Evolutionary conservation across 1,140 invertebrate genomes (phyloP), one percentile per base, ranked within the genome.

Genomic region (Diachasma alloeum): DNA sequence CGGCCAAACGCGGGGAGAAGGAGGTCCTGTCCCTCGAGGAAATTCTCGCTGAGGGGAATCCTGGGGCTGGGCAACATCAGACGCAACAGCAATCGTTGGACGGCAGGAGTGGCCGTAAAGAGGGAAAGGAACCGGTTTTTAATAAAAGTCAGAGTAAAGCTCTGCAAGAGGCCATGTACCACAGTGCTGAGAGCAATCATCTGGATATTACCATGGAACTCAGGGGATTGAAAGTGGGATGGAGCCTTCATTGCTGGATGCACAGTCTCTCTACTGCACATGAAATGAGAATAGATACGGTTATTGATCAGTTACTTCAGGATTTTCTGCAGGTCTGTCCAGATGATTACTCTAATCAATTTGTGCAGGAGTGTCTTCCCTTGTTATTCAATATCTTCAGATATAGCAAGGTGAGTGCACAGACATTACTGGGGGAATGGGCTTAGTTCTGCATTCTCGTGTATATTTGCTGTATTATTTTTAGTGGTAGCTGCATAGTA

Each of bases 171-270:
- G 96, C 96, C 4, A 96, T 97, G 95, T 97, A 97, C 86, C 96
- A 97, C 83, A 95, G 95, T 80, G 94, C 95, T 1, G 96, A 97
- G 87, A 96, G 95, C 84, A 96, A 96, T 84, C 94, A 97, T 89
- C 91, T 97, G 80, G 96, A 97, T 84, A 95, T 96, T 76, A 96
- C 96, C 0, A 91, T 97, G 82, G 96, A 97, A 85, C 91, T 97
- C 26, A 91, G 95, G 53, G 93, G 94, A 67, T 86, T 97, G 72
- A 95, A 96, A 26, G 94, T 97, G 0, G 93, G 95, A 3, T 97
- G 96, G 96, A 97, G 95, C 0, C 84, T 97, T 13, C 96, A 97
- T 83, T 96, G 95, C 81, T 98, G 96, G 96, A 96, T 96, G 92
- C 92, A 96, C 79, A 96, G 95, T n/a, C 87, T 98, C 3, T 93